Evolutionary conservation across 2,113 vertebrate genomes (phyloP), one percentile per base, ranked within the genome.

Genomic region (Rhodinocichla rosea): DNA sequence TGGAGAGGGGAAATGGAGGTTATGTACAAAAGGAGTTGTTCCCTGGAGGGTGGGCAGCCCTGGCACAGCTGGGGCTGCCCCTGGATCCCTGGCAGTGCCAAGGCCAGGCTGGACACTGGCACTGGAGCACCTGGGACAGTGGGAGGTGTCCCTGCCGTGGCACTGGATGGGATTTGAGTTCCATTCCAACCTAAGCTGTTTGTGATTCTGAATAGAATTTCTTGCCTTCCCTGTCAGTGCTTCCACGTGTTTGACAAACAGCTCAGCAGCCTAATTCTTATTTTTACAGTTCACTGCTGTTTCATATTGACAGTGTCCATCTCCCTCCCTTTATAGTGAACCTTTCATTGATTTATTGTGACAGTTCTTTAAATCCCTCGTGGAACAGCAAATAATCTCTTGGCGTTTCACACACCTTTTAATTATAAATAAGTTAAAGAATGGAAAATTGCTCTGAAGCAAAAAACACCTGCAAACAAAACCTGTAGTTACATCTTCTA

Each of bases 21-120:
- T 42, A 0, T 12, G 4, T 1, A 2, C 1, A 1, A 3, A 15
- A 57, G 21, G 7, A 49, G 64, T 56, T 2, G 1, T 6, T 28
- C n/a, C 10, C 65, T 42, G 35, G 1, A 55, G n/a, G 33, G 28
- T 30, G 39, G 33, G 5, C 0, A n/a, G 33, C 27, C 33, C 68
- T 71, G 80, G 67, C 24, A 26, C 21, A 47, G 59, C 19, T 84
- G 39, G 0, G 82, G 82, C 28, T 85, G 42, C 10, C 52, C 85
- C 44, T 42, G 62, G 32, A 32, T 19, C 59, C 35, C 68, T 81
- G 59, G 52, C 6, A 83, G 60, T 55, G 78, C 0, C 78, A 6
- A 11, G 39, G 53, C 60, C 69, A 60, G n/a, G 47, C 0, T 60
- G 45, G 64, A 23, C 17, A 15, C 1, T 3, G 6, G 32, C 50